Conservation (phyloP, 2,113 vertebrate species). For the Gobiocypris rarus region DNA sequence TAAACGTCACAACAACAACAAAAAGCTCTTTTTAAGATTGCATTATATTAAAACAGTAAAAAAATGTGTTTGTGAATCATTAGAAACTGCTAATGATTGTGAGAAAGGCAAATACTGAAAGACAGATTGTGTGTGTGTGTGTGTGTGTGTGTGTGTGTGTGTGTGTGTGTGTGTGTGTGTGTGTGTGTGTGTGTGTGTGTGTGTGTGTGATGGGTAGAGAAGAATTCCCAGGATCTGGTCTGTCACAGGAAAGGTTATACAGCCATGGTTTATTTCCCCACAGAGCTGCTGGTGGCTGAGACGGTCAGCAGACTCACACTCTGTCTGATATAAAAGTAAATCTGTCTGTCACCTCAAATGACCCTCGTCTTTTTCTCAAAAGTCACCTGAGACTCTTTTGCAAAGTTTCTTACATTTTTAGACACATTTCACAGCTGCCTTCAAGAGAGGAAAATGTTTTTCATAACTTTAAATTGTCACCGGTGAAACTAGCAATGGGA, state of each 20-base stretch:
- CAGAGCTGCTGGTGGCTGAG: constrained; percentile 5
- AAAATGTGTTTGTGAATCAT: too few relatives aligned
- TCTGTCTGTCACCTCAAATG: constrained; percentile 49
- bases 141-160: not conserved
- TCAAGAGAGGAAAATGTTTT: not conserved
- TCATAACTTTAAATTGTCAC: not conserved
- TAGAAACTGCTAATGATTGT: not conserved
- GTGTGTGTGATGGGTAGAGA: not conserved
- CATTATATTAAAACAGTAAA: too few relatives aligned
- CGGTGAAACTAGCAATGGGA: not conserved
- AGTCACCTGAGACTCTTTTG: constrained; percentile 30
- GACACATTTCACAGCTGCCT: not conserved
- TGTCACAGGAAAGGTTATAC: constrained; percentile 49
- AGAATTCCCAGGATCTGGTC: constrained; percentile 34
- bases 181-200: not conserved
- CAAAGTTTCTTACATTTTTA: constrained; percentile 41
- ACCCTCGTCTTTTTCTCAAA: constrained; percentile 36
- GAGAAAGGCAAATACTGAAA: not conserved
- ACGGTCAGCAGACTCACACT: constrained; percentile 3
- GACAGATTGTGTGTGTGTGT: not conserved
- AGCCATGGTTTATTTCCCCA: constrained; percentile 41
- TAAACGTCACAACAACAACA: not conserved
- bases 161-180: not conserved
- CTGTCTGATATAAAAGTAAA: constrained; percentile 43
- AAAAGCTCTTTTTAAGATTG: too few relatives aligned